These are phyloP conservation scores for Mirza zaza DNA, from an alignment of 2,113 vertebrate genomes.

Conservation along the genomic window DNA sequence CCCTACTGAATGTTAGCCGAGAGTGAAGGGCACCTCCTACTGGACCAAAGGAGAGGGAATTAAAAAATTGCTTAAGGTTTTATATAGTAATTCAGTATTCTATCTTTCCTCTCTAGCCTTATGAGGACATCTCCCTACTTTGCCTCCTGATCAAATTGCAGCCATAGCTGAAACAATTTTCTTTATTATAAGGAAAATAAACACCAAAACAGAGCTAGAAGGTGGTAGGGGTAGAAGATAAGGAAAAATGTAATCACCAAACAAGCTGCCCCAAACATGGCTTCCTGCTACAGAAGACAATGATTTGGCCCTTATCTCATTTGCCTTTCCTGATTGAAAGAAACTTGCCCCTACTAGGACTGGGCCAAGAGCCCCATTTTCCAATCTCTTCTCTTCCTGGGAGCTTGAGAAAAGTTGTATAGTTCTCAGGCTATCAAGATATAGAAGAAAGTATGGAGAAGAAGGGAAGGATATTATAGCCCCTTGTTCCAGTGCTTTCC, in stretches of 20 bases:
- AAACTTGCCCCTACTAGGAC: background rate
- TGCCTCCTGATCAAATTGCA: slow-evolving; percentile 46
- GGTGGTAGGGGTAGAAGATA: background rate
- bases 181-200: slow-evolving; percentile 72
- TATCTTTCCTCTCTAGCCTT: slow-evolving; percentile 15
- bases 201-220: slow-evolving; percentile 55
- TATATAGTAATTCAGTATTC: slow-evolving; percentile 26
- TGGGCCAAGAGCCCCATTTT: slow-evolving; percentile 2
- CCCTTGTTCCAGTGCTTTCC: slow-evolving; percentile 44
- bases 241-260: slow-evolving; percentile 35
- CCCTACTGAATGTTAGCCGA: slow-evolving; percentile 14
- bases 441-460: background rate
- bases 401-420: slow-evolving; percentile 24
- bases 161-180: background rate
- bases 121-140: slow-evolving; percentile 14
- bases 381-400: slow-evolving; percentile 11
- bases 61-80: slow-evolving; percentile 38
- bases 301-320: background rate
- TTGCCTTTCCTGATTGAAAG: slow-evolving; percentile 53
- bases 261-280: slow-evolving; percentile 34
- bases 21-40: slow-evolving; percentile 45
- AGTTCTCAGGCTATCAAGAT: slow-evolving; percentile 46
- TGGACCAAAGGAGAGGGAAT: slow-evolving; percentile 23
- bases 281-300: slow-evolving; percentile 4
- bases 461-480: background rate